Conservation (phyloP, 2,113 vertebrate genomes). For the Elgaria multicarinata region DNA sequence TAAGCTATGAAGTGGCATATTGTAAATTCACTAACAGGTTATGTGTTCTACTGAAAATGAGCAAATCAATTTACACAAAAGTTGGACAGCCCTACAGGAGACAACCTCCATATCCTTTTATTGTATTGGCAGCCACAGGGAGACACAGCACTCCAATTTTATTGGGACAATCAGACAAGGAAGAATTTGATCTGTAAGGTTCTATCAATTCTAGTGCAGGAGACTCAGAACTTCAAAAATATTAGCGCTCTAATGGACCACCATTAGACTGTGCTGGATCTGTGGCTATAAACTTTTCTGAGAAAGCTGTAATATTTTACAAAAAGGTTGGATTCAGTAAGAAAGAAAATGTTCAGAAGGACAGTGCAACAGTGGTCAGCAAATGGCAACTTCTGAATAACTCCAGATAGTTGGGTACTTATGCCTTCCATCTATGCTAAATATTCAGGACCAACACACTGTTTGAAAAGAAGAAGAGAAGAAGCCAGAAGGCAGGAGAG, state of each 20-base stretch:
- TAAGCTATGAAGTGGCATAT: not conserved
- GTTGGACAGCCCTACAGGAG: accelerated
- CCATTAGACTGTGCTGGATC: accelerated
- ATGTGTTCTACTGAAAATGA: not conserved
- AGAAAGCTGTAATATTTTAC: not conserved
- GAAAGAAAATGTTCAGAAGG: constrained; percentile 52
- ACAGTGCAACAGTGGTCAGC: not conserved
- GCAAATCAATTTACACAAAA: not conserved
- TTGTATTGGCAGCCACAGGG: constrained; percentile 5
- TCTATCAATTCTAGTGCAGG: not conserved
- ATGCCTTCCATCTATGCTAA: not conserved
- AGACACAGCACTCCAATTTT: accelerated
- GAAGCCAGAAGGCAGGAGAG: not conserved
- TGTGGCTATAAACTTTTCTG: not conserved
- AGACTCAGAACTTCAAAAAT: not conserved
- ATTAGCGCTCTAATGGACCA: accelerated
- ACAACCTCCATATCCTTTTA: not conserved
- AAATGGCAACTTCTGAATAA: not conserved
- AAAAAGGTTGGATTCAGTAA: constrained; percentile 47
- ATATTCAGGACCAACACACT: not conserved
- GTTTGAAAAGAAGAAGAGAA: not conserved
- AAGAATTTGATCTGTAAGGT: not conserved
- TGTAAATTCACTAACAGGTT: not conserved
- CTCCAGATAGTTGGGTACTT: too few relatives aligned
- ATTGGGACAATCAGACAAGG: not conserved